Conservation (phyloP, 2,888 invertebrate genomes). For the Ochropacha duplaris region DNA sequence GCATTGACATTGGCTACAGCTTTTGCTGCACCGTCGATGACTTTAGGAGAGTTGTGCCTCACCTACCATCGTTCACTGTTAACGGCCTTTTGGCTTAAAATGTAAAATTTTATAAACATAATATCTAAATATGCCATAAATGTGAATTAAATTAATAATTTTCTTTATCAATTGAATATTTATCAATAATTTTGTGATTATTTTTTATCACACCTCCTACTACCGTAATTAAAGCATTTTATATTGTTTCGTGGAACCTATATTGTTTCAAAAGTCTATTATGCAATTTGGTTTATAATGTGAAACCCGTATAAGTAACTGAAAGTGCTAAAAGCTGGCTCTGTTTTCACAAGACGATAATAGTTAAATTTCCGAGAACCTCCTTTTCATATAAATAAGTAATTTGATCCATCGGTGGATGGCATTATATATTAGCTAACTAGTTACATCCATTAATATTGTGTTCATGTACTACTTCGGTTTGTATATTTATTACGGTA, state of each 20-base stretch:
- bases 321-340: too few relatives aligned
- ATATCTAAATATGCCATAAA: background rate
- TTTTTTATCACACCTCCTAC: too few relatives aligned
- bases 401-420: background rate
- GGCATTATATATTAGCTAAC: background rate
- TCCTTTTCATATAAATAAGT: background rate
- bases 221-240: too few relatives aligned
- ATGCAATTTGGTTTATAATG: too few relatives aligned
- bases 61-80: constrained; percentile 79
- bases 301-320: too few relatives aligned
- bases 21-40: constrained; percentile 85
- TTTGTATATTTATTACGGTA: background rate
- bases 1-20: constrained; percentile 80
- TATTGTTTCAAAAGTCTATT: too few relatives aligned
- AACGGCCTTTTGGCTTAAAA: constrained; percentile 60
- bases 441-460: background rate
- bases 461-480: background rate
- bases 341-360: background rate
- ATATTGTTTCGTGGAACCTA: too few relatives aligned
- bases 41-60: constrained; percentile 76
- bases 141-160: background rate
- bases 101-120: background rate
- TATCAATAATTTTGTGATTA: background rate
- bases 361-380: background rate
- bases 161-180: background rate